Evolutionary conservation across 1,140 invertebrate species (phyloP), one percentile per base, ranked within the genome.

Genomic region (Hylaeus volcanicus): DNA sequence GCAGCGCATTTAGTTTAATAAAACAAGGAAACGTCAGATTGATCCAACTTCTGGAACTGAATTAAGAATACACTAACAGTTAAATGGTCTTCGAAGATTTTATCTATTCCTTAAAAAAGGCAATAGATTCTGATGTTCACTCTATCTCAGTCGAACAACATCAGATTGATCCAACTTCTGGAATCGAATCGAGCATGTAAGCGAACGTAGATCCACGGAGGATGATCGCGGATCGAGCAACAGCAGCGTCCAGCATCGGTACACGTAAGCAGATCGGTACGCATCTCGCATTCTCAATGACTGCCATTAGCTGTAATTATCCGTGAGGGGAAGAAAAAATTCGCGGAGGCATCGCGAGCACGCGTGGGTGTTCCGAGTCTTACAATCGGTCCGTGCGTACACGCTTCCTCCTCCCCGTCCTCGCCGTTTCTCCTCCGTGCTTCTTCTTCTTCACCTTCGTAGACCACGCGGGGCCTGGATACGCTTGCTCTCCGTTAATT

Each of bases 241-340:
- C 58, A 63, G 37, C 2, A 11, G 43, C 63, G 12, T 78, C 43
- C 74, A 79, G 55, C 43, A 56, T 58, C 60, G 72, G 65, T 70
- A 75, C 73, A 39, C 61, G n/a, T 26, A 26, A 26, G 26, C 26
- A 26, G 39, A 72, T 63, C 15, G n/a, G 83, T 74, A 69, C 78
- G 63, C 84, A 76, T 83, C 78, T 84, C 84, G 81, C 82, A 87
- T 89, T 89, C 71, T 78, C 88, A 83, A 88, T 84, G 85, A 89
- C 85, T 88, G 80, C 88, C 90, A 92, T 92, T 91, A 90, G 88
- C 88, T 83, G 89, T 87, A 91, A 92, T 91, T 90, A 91, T 86
- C 84, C 75, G 69, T 15, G 76, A 79, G 70, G n/a, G 11, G 55
- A 65, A 79, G 72, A 85, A 79, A 76, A 74, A 61, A 66, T 68